phyloP scores from a whole-genome alignment of 2,113 vertebrate genomes.

The Typhlomys cinereus region DNA sequence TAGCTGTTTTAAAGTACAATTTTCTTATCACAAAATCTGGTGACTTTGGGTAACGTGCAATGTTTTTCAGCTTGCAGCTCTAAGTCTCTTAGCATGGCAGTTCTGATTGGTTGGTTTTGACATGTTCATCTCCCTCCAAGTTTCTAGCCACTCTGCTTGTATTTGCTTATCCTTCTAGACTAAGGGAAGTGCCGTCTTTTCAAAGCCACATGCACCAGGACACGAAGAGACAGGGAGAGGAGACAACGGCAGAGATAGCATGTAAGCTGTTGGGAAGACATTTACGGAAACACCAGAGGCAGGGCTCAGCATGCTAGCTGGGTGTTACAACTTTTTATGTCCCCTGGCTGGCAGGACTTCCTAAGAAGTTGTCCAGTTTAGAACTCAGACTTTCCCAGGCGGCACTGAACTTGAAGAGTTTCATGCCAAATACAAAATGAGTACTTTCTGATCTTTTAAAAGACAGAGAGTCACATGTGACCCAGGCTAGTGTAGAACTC shows the following conservation, averaged over 20 bases:
- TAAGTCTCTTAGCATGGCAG: neutral
- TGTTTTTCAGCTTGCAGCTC: neutral
- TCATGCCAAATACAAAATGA: neutral
- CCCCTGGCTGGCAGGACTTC: neutral
- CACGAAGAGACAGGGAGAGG: neutral
- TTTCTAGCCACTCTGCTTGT: conserved; percentile 11
- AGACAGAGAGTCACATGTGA: too few species aligned
- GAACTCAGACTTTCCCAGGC: neutral
- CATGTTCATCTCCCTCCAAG: neutral
- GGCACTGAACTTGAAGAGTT: neutral
- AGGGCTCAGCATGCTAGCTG: neutral
- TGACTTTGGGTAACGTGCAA: neutral
- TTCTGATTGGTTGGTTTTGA: neutral
- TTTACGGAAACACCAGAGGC: neutral
- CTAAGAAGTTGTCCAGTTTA: neutral
- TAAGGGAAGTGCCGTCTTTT: neutral
- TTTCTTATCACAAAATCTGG: conserved; percentile 12
- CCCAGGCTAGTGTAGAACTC: too few species aligned
- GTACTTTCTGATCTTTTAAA: neutral
- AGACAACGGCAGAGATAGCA: neutral
- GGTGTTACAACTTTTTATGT: neutral
- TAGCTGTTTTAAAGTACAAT: too few species aligned
- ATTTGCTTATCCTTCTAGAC: neutral
- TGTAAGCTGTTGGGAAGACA: neutral
- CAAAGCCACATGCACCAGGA: neutral